Percentiles rank a stretch among this genome's conserved stretches.
These are phyloP conservation scores for Drosophila monieri DNA, from an alignment of 2,888 invertebrate genomes.

Conservation along the genomic window DNA sequence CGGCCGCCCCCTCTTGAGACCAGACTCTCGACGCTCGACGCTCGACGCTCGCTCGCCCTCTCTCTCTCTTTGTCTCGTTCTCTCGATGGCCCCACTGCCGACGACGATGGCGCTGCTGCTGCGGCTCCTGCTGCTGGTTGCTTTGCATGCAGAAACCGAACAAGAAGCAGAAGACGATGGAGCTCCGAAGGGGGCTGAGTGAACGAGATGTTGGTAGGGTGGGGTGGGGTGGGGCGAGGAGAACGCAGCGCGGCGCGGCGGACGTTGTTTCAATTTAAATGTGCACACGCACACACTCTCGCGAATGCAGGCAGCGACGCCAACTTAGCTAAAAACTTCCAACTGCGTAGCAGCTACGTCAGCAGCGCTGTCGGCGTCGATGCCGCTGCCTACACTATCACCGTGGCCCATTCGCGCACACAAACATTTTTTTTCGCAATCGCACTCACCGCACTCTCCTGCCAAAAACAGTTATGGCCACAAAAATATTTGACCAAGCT, in stretches of 20 bases:
- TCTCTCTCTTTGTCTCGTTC: slow-evolving; percentile 9
- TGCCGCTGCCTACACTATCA: slow-evolving; percentile 23
- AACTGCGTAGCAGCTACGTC: slow-evolving; percentile 40
- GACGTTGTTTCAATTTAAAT: slow-evolving; percentile 73
- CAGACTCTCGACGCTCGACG: not conserved
- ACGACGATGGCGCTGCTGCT: not conserved
- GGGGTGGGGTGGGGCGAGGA: not conserved
- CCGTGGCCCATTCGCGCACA: slow-evolving; percentile 46
- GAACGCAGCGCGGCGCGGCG: slow-evolving; percentile 41
- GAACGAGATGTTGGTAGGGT: slow-evolving; percentile 15
- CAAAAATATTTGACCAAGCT: not conserved
- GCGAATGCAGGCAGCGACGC: slow-evolving; percentile 30
- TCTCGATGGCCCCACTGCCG: not conserved
- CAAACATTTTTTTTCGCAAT: slow-evolving; percentile 48
- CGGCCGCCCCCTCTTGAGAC: not conserved
- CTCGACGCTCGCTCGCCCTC: slow-evolving; percentile 6
- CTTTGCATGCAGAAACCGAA: slow-evolving; percentile 30
- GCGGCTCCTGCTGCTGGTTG: slow-evolving; percentile 14
- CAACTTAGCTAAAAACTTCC: slow-evolving; percentile 61
- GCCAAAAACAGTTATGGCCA: slow-evolving; percentile 21
- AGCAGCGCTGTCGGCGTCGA: slow-evolving; percentile 13
- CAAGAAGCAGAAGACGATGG: slow-evolving; percentile 3
- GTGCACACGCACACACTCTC: slow-evolving; percentile 49
- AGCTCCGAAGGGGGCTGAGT: not conserved
- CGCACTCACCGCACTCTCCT: slow-evolving; percentile 15